These are phyloP conservation scores for Hycleus cichorii DNA, from an alignment of 1,140 invertebrate genomes.

Conservation along the genomic window DNA sequence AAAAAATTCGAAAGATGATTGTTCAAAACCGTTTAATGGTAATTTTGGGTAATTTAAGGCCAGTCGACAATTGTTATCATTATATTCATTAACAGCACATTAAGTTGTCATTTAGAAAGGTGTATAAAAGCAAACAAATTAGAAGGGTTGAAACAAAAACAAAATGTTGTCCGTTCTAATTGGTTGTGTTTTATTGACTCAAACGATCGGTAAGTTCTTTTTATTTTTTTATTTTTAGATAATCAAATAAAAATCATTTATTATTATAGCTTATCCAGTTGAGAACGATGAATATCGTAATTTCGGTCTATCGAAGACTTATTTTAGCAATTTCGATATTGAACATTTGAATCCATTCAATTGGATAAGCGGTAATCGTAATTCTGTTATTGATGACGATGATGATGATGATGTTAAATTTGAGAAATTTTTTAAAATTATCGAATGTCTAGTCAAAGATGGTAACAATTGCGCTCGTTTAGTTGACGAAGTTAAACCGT, in stretches of 20 bases:
- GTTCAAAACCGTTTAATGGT: background rate
- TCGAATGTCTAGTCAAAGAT: background rate
- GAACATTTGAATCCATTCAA: background rate
- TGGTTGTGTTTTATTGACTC: background rate
- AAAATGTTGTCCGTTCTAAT: background rate
- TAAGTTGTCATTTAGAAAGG: background rate
- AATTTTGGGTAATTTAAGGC: background rate
- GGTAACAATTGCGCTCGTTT: background rate
- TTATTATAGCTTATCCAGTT: background rate
- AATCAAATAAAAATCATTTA: background rate
- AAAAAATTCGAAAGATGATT: background rate
- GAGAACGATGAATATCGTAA: background rate
- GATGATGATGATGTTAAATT: background rate
- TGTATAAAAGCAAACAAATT: background rate
- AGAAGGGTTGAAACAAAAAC: background rate
- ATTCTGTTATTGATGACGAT: background rate
- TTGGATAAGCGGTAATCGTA: background rate
- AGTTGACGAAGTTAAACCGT: background rate
- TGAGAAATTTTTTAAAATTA: background rate
- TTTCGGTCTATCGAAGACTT: background rate
- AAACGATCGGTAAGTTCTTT: background rate
- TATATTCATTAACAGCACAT: background rate
- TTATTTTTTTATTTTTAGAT: background rate
- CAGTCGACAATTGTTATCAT: background rate
- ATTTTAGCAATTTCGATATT: background rate